These are phyloP conservation scores for Neoseiulus cucumeris DNA, from an alignment of 1,140 invertebrate genomes.

Conservation along the genomic window DNA sequence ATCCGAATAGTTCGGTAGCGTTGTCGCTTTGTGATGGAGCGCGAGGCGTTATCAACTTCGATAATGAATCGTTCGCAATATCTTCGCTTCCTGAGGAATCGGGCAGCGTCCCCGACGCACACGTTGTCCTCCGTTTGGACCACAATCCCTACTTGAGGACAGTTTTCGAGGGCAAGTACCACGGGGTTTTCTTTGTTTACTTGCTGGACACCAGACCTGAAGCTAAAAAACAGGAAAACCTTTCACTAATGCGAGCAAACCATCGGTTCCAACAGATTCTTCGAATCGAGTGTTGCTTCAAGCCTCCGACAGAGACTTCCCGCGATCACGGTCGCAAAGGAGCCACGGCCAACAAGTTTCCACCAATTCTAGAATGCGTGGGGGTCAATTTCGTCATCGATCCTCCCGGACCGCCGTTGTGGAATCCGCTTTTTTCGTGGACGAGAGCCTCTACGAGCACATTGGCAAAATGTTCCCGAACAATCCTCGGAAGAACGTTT, in stretches of 20 bases:
- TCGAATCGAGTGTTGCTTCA: neutral
- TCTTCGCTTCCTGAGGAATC: neutral
- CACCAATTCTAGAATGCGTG: neutral
- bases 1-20: neutral
- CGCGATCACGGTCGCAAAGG: neutral
- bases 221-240: too few species aligned
- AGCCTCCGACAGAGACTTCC: neutral
- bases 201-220: too few species aligned
- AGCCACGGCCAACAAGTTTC: too few species aligned
- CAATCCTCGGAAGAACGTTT: neutral
- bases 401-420: neutral
- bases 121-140: neutral
- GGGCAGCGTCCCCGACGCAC: neutral
- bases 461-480: neutral
- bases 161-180: neutral
- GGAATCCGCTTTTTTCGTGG: neutral
- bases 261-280: neutral
- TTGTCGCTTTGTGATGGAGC: neutral
- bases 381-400: neutral
- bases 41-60: neutral
- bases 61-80: neutral
- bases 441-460: conserved; percentile 5
- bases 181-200: too few species aligned
- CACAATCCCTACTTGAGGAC: neutral
- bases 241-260: too few species aligned